Percentiles rank a stretch among this genome's conserved stretches.
These are phyloP conservation scores for Empis livida DNA, from an alignment of 2,888 invertebrate species.

Conservation along the genomic window DNA sequence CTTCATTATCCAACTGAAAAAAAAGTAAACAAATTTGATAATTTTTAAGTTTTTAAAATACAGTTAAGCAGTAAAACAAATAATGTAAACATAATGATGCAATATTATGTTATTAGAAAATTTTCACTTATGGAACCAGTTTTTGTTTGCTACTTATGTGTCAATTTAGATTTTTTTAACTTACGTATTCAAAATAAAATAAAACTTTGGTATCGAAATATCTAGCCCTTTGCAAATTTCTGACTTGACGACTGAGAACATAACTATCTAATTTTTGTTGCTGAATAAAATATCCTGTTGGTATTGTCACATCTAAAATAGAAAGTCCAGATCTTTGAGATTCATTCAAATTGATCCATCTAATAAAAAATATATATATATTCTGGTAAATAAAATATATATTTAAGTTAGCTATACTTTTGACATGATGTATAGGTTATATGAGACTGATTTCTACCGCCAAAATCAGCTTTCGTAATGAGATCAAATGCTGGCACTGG, in stretches of 20 bases:
- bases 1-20: constrained; percentile 63
- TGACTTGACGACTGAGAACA: constrained; percentile 63
- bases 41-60: not conserved
- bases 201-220: constrained; percentile 63
- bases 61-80: too few species aligned
- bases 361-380: constrained; percentile 24
- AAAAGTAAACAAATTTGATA: too few species aligned
- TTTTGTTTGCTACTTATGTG: too few species aligned
- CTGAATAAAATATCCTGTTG: constrained; percentile 83
- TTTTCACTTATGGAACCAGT: not conserved
- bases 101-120: not conserved
- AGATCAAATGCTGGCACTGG: constrained; percentile 72
- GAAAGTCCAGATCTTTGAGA: constrained; percentile 78
- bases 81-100: not conserved
- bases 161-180: constrained; percentile 27
- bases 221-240: constrained; percentile 72
- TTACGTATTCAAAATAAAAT: constrained; percentile 88
- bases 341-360: constrained; percentile 68
- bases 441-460: constrained; percentile 88
- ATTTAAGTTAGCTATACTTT: constrained; percentile 42
- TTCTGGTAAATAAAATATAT: not conserved
- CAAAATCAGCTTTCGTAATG: constrained; percentile 57
- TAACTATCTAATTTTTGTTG: constrained; percentile 81
- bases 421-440: constrained; percentile 78
- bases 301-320: constrained; percentile 73